These are phyloP conservation scores for Aegypius monachus DNA, from an alignment of 2,113 vertebrate species.

Conservation along the genomic window DNA sequence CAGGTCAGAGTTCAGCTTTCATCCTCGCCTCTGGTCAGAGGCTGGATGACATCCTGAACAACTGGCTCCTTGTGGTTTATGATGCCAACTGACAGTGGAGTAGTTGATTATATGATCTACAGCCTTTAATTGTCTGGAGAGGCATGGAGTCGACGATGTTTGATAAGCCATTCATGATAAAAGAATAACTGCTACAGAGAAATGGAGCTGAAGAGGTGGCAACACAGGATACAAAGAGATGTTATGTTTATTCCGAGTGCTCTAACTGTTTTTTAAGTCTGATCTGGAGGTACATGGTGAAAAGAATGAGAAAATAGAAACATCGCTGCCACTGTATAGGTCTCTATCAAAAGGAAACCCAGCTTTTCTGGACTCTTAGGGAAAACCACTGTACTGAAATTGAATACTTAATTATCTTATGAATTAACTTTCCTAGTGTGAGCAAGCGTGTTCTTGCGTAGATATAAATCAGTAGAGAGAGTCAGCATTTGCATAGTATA, in stretches of 20 bases:
- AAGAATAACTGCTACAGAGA: not conserved
- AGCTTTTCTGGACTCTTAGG: not conserved
- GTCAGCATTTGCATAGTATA: not conserved
- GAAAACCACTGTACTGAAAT: not conserved
- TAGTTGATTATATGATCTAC: conserved; percentile 28
- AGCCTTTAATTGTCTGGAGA: conserved; percentile 31
- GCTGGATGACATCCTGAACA: conserved; percentile 44
- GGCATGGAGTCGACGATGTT: not conserved
- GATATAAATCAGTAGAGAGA: not conserved
- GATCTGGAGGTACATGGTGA: not conserved
- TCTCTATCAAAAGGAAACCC: not conserved
- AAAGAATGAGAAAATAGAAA: not conserved
- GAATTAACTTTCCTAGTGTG: not conserved
- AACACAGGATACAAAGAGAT: not conserved
- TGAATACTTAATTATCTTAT: not conserved
- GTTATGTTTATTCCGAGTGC: not conserved
- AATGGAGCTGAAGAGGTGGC: not conserved
- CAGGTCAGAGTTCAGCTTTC: conserved; percentile 54
- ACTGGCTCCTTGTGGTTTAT: conserved; percentile 40
- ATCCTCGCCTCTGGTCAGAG: conserved; percentile 30
- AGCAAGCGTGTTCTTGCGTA: not conserved
- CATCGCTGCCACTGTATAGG: not conserved
- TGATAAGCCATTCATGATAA: conserved; percentile 36
- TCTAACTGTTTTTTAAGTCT: not conserved
- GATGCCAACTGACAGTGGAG: not conserved